A percentile compares a stretch with the other conserved stretches of the same genome.
Evolutionary conservation across 2,888 invertebrate genomes (phyloP).

Genomic region (Agriotes lineatus): DNA sequence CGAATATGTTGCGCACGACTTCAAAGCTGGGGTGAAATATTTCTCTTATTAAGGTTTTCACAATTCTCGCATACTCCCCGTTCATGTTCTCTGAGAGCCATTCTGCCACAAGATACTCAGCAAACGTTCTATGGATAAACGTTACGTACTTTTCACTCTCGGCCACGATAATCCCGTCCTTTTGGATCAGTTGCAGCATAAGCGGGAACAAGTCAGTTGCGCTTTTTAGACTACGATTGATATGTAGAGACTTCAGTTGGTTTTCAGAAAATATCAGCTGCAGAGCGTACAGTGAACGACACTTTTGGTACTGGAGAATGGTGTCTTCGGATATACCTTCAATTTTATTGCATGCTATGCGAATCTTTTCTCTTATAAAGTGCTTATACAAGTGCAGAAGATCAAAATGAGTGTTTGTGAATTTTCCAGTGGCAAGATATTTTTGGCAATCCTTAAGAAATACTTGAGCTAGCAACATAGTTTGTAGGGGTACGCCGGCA

Average conservation of each 20-base stretch:
- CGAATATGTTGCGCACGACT: constrained; percentile 23
- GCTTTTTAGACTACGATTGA: neutral
- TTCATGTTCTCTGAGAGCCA: constrained; percentile 17
- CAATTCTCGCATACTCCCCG: neutral
- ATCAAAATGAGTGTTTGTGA: constrained; percentile 1
- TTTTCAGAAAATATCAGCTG: constrained; percentile 2
- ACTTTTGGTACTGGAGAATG: neutral
- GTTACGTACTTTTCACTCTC: neutral
- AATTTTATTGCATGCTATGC: constrained; percentile 3
- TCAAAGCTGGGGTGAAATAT: constrained; percentile 6
- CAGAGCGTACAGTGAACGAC: neutral
- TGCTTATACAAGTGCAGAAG: constrained; percentile 1
- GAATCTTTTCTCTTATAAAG: constrained; percentile 2
- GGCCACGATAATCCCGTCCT: constrained; percentile 16
- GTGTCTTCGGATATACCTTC: neutral
- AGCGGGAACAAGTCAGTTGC: neutral
- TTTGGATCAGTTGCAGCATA: neutral
- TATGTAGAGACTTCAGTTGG: neutral
- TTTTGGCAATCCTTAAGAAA: neutral
- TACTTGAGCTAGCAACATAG: constrained; percentile 2
- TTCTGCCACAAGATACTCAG: constrained; percentile 16
- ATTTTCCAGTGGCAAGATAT: neutral
- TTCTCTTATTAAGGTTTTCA: neutral
- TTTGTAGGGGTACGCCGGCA: constrained; percentile 15
- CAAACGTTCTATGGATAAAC: constrained; percentile 19